These are phyloP conservation scores for Cynopterus brachyotis DNA, from an alignment of 2,113 vertebrate genomes.

Conservation along the genomic window DNA sequence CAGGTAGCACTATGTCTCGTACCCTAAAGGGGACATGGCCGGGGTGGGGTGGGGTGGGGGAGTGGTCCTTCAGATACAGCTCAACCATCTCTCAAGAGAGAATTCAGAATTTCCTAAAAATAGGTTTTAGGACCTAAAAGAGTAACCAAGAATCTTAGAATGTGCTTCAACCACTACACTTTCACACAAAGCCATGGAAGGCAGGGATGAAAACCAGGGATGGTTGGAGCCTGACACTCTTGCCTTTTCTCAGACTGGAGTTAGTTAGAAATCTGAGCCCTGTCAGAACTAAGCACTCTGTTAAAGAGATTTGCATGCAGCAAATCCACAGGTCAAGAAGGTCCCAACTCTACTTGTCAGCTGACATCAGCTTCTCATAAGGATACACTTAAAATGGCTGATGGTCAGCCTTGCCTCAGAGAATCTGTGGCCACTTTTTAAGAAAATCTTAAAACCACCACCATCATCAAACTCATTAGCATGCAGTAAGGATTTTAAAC, in stretches of 20 bases:
- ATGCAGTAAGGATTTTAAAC: constrained; percentile 3
- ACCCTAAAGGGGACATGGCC: too few species aligned
- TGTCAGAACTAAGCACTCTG: neutral
- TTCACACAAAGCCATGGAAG: neutral
- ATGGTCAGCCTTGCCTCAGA: neutral
- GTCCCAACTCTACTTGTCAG: neutral
- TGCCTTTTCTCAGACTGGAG: neutral
- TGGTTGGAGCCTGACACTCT: neutral
- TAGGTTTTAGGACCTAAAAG: neutral
- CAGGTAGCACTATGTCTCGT: neutral
- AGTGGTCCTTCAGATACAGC: neutral
- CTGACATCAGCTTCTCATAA: neutral
- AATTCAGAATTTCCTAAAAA: neutral
- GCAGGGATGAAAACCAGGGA: neutral
- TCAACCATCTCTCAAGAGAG: neutral
- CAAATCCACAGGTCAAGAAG: neutral
- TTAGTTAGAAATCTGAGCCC: neutral
- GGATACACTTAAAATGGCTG: neutral
- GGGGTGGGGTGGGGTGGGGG: too few species aligned
- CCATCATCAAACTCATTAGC: neutral
- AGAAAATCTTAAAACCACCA: neutral
- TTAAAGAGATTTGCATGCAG: neutral
- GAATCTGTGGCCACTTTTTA: neutral
- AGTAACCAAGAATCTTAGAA: neutral
- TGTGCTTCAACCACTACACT: neutral